phyloP scores from a whole-genome alignment of 2,797 vertebrate species.

The Chlorospingus flavigularis region DNA sequence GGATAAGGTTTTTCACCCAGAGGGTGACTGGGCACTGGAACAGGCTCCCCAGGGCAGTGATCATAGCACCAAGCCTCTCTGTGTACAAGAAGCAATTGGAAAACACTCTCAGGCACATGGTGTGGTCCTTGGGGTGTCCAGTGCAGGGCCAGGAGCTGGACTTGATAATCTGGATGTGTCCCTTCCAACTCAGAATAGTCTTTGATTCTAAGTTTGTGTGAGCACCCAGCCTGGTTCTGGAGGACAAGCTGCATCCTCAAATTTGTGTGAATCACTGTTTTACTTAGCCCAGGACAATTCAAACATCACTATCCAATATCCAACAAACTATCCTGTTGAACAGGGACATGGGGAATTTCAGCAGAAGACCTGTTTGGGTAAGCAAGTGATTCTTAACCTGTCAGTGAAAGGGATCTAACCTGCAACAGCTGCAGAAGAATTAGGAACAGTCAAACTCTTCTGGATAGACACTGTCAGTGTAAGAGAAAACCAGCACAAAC shows the following conservation, averaged over 20 bases:
- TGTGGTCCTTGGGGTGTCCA: neutral
- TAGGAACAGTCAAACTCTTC: neutral
- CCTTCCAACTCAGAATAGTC: neutral
- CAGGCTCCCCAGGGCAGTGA: neutral
- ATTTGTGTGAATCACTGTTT: neutral
- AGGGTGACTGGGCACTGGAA: neutral
- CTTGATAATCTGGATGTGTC: neutral
- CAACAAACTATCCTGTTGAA: neutral
- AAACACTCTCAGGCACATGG: neutral
- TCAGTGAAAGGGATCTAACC: neutral
- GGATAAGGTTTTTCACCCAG: neutral
- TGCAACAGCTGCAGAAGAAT: neutral
- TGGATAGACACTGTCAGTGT: fast-evolving
- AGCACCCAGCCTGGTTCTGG: neutral
- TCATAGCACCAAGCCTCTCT: neutral
- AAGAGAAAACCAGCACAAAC: neutral
- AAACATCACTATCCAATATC: neutral
- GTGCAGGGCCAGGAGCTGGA: neutral
- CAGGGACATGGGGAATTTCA: neutral
- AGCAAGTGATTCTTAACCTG: neutral
- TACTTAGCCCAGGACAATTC: neutral
- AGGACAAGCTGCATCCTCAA: neutral
- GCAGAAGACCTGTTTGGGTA: neutral
- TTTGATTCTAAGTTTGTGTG: neutral
- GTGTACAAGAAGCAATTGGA: neutral